phyloP scores from a whole-genome alignment of 2,113 vertebrate species.

The Hippocampus guttulatus region DNA sequence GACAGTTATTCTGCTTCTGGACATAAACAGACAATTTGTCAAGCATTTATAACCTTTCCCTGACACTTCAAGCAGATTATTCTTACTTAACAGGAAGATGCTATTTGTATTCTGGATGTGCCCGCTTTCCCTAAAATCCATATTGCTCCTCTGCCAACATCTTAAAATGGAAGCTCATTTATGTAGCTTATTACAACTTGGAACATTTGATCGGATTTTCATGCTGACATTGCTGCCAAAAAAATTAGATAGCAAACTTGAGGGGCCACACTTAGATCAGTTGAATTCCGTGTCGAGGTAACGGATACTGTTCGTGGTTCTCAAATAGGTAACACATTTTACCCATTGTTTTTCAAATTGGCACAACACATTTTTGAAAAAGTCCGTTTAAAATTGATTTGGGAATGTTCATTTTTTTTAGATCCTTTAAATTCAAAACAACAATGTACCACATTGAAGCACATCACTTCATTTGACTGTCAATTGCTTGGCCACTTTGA shows the following conservation, averaged over 20 bases:
- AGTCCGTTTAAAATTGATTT: background rate
- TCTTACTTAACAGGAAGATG: slow-evolving; percentile 22
- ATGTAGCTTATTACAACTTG: slow-evolving; percentile 22
- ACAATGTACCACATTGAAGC: background rate
- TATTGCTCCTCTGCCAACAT: background rate
- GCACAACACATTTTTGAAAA: background rate
- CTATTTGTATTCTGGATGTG: slow-evolving; percentile 35
- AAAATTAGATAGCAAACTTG: slow-evolving; percentile 29
- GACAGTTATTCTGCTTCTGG: slow-evolving; percentile 30
- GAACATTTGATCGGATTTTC: background rate
- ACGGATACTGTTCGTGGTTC: background rate
- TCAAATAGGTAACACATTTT: background rate
- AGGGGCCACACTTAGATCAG: slow-evolving; percentile 17
- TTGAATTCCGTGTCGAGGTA: background rate
- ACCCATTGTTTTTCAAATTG: background rate
- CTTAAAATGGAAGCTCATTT: slow-evolving; percentile 43
- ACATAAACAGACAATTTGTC: slow-evolving; percentile 15
- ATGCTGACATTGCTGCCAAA: slow-evolving; percentile 19
- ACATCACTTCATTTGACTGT: background rate
- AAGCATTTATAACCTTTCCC: slow-evolving; percentile 33
- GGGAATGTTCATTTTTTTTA: background rate
- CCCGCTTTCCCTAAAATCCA: slow-evolving; percentile 30
- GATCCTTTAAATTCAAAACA: background rate
- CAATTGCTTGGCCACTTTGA: background rate
- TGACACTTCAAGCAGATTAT: slow-evolving; percentile 12